Percentiles rank a stretch among this genome's conserved stretches.
phyloP scores from a whole-genome alignment of 2,113 vertebrate genomes.

The Paralichthys olivaceus region DNA sequence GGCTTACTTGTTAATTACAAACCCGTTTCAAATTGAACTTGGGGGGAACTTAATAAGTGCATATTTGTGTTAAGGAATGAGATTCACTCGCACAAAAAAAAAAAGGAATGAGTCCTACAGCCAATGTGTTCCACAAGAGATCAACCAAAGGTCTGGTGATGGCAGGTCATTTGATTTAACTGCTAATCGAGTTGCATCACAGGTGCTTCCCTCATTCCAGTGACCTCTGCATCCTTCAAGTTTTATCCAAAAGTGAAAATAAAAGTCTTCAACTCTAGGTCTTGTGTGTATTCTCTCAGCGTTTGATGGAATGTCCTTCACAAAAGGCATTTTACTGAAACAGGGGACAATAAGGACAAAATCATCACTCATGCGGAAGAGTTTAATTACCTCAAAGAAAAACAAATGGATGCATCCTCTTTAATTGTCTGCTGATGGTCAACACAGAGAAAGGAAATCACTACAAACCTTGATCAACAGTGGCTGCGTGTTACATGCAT shows the following conservation, averaged over 20 bases:
- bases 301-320: conserved; percentile 36
- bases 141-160: conserved; percentile 71
- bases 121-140: conserved; percentile 70
- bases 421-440: conserved; percentile 68
- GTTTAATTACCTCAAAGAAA: conserved; percentile 76
- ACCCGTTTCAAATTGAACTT: conserved; percentile 85
- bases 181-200: conserved; percentile 73
- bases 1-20: conserved; percentile 87
- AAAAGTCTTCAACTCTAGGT: conserved; percentile 49
- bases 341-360: conserved; percentile 66
- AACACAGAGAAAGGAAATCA: conserved; percentile 26
- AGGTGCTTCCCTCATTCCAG: conserved; percentile 70
- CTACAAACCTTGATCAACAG: conserved; percentile 45
- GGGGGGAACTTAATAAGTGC: conserved; percentile 80
- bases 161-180: conserved; percentile 79
- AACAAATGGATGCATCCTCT: conserved; percentile 67
- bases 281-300: conserved; percentile 42
- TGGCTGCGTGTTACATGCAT: conserved; percentile 23
- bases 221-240: conserved; percentile 50
- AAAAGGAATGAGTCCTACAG: conserved; percentile 50
- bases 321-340: conserved; percentile 61
- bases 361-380: conserved; percentile 67
- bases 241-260: conserved; percentile 50
- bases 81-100: conserved; percentile 42
- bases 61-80: conserved; percentile 78